Conservation (phyloP, 1,140 invertebrate genomes). For the Uloborus diversus region DNA sequence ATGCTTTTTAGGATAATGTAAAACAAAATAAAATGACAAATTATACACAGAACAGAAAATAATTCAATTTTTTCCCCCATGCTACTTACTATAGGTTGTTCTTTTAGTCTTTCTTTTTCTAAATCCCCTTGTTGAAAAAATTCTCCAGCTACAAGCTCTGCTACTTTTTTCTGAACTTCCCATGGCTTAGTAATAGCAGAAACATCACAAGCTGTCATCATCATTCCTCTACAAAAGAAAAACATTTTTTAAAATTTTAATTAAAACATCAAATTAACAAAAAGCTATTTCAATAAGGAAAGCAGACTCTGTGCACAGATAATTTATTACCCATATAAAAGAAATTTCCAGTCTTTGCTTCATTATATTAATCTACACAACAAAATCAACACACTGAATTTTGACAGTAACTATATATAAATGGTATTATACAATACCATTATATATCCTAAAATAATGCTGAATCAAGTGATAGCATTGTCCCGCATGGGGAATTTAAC, state of each 20-base stretch:
- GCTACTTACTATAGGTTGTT: constrained; percentile 82
- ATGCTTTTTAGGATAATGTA: no score
- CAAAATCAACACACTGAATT: not conserved
- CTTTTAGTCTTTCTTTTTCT: constrained; percentile 83
- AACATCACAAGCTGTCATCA: constrained; percentile 97
- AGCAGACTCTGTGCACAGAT: not conserved
- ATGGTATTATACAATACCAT: no score
- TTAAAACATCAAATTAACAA: not conserved
- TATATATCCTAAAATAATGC: no score
- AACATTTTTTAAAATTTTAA: not conserved
- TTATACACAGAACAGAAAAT: no score
- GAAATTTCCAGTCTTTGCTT: not conserved
- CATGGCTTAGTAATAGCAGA: constrained; percentile 96
- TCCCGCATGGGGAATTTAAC: no score
- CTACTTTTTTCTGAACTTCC: constrained; percentile 88
- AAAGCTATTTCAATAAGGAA: not conserved
- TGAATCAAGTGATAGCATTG: no score
- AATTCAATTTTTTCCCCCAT: no score
- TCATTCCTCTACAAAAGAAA: constrained; percentile 76
- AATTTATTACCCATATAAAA: no score
- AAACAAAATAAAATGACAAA: no score
- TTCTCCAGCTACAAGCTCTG: constrained; percentile 91
- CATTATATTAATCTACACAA: not conserved
- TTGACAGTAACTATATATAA: no score
- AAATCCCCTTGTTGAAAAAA: constrained; percentile 97